A percentile compares a stretch with the other conserved stretches of the same genome.
phyloP scores from a whole-genome alignment of 2,113 vertebrate genomes.

The Centropristis striata region DNA sequence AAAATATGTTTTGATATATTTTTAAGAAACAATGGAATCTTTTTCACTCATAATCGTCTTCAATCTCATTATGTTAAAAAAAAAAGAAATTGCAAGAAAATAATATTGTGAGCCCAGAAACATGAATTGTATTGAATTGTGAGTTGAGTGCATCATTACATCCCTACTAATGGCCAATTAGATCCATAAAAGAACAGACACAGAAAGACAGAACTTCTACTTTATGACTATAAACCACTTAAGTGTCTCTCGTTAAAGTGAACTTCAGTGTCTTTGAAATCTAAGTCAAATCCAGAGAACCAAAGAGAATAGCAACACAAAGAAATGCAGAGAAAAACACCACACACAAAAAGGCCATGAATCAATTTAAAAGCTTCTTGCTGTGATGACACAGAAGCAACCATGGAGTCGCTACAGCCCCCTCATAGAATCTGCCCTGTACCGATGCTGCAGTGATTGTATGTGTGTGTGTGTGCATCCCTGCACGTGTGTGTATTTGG shows the following conservation, averaged over 20 bases:
- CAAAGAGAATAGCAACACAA: slow-evolving; percentile 11
- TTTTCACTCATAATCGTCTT: too few species aligned
- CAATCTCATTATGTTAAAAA: too few species aligned
- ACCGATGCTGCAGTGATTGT: not conserved
- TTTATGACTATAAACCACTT: slow-evolving; percentile 9
- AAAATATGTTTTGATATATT: too few species aligned
- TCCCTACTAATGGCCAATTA: not conserved
- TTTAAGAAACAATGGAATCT: too few species aligned
- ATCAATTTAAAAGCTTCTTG: slow-evolving; percentile 44
- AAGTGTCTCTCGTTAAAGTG: not conserved
- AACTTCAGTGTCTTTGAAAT: slow-evolving; percentile 12
- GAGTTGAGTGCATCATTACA: too few species aligned
- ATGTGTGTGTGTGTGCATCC: not conserved
- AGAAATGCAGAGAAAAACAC: slow-evolving; percentile 24
- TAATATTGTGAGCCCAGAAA: too few species aligned
- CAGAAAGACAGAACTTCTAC: slow-evolving; percentile 7
- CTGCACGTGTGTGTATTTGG: slow-evolving; percentile 38
- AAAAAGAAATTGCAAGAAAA: too few species aligned
- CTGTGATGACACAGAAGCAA: slow-evolving; percentile 47
- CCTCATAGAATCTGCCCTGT: slow-evolving; percentile 22
- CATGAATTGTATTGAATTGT: too few species aligned
- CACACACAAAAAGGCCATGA: slow-evolving; percentile 27
- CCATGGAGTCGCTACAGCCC: slow-evolving; percentile 27
- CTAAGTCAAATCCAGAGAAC: slow-evolving; percentile 12
- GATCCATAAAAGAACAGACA: not conserved